Conservation (phyloP, 2,113 vertebrate genomes). For the Centropristis striata region DNA sequence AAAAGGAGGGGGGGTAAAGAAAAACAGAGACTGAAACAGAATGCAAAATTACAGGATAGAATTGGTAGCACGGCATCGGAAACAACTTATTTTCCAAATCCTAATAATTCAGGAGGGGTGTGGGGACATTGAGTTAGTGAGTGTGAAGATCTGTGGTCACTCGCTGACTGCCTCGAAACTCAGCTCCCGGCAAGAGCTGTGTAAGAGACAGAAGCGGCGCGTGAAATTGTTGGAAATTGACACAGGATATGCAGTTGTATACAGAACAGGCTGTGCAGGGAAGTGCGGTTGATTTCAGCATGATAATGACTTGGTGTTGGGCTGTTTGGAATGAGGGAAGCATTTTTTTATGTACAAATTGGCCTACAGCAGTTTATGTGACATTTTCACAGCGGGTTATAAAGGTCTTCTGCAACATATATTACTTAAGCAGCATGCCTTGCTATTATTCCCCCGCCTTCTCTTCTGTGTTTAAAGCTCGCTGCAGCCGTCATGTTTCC, state of each 20-base stretch:
- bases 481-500: constrained; percentile 10
- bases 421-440: background rate
- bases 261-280: constrained; percentile 57
- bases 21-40: constrained; percentile 82
- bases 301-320: constrained; percentile 19
- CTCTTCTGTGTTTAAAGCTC: background rate
- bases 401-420: constrained; percentile 15
- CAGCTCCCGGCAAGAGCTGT: constrained; percentile 7
- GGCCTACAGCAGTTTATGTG: constrained; percentile 4
- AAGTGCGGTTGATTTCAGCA: constrained; percentile 44
- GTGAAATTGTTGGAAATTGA: constrained; percentile 58
- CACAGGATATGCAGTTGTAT: constrained; percentile 58
- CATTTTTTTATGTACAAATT: background rate
- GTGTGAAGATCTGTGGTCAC: constrained; percentile 48
- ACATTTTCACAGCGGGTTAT: constrained; percentile 31
- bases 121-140: constrained; percentile 49
- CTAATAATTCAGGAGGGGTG: constrained; percentile 64
- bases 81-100: constrained; percentile 76
- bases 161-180: constrained; percentile 38
- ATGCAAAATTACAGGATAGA: constrained; percentile 82
- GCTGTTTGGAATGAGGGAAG: constrained; percentile 20
- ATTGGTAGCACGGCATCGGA: constrained; percentile 67
- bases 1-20: constrained; percentile 17
- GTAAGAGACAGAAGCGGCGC: constrained; percentile 13
- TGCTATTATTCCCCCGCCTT: constrained; percentile 3